These are phyloP conservation scores for Ctenosaura bakeri DNA, from an alignment of 2,797 vertebrate species.

Conservation along the genomic window DNA sequence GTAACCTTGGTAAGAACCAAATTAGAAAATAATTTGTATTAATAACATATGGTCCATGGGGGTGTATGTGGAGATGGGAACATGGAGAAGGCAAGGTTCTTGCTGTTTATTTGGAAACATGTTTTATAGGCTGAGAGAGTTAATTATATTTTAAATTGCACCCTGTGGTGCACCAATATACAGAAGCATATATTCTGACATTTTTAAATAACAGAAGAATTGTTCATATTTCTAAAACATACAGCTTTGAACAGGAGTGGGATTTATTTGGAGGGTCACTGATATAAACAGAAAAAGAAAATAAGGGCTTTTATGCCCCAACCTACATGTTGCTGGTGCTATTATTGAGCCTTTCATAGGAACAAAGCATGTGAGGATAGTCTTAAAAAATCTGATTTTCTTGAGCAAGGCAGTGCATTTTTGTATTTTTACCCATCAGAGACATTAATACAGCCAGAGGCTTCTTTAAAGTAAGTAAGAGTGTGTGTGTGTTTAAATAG, in stretches of 20 bases:
- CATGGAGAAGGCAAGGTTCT: not conserved
- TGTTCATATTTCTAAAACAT: constrained; percentile 3
- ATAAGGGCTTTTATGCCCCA: not conserved
- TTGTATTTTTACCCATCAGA: not conserved
- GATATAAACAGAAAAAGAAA: not conserved
- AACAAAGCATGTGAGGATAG: not conserved
- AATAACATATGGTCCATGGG: not conserved
- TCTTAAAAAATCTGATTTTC: not conserved
- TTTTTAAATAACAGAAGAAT: constrained; percentile 35
- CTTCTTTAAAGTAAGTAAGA: not conserved
- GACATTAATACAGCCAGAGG: not conserved
- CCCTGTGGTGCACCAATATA: constrained; percentile 11
- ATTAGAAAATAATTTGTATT: constrained; percentile 29
- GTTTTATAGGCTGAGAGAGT: constrained; percentile 21
- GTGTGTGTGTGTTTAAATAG: no score
- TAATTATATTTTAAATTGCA: constrained; percentile 40
- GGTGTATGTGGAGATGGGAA: not conserved
- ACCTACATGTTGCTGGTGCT: not conserved
- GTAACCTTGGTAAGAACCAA: constrained; percentile 4
- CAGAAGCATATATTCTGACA: constrained; percentile 18
- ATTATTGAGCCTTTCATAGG: not conserved
- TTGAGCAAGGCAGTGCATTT: not conserved
- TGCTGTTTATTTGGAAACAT: constrained; percentile 23
- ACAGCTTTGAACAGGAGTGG: not conserved
- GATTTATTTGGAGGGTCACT: not conserved